A percentile compares a stretch with the other conserved stretches of the same genome.
Conservation (phyloP, 2,797 vertebrate species). For the Mionectes olivaceus region DNA sequence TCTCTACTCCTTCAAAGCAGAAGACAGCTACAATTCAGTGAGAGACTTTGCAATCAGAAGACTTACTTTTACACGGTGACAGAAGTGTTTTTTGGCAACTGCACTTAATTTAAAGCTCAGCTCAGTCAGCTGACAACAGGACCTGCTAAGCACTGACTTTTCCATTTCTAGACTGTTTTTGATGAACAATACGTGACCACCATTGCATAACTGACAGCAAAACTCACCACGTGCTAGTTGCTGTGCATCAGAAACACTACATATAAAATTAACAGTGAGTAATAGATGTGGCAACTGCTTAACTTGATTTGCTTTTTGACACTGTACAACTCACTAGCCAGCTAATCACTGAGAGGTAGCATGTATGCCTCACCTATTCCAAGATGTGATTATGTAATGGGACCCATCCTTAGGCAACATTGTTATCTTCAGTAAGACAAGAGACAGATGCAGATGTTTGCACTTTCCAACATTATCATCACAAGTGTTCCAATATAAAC, state of each 20-base stretch:
- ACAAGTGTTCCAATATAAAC: conserved; percentile 22
- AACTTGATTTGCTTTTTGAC: conserved; percentile 12
- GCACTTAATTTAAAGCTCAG: conserved; percentile 7
- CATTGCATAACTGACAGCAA: neutral
- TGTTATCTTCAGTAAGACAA: neutral
- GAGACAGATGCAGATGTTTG: conserved; percentile 7
- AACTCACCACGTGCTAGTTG: conserved; percentile 11
- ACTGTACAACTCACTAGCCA: neutral
- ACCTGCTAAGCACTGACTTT: neutral
- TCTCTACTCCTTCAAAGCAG: conserved; percentile 16
- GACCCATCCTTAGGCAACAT: neutral
- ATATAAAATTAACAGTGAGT: conserved; percentile 29
- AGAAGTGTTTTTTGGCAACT: conserved; percentile 65
- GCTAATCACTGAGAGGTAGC: conserved; percentile 60
- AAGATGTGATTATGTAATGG: conserved; percentile 1
- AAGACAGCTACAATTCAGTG: conserved; percentile 52
- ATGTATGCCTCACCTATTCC: conserved; percentile 26
- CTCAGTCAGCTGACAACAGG: conserved; percentile 15
- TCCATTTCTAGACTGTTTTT: neutral
- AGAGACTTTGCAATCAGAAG: conserved; percentile 29
- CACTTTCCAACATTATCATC: neutral
- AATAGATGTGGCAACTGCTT: conserved; percentile 17
- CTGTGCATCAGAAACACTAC: conserved; percentile 29
- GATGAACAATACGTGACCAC: neutral
- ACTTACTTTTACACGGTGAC: conserved; percentile 10